Evolutionary conservation across 2,888 invertebrate genomes (phyloP), one percentile per base, ranked within the genome.

Genomic region (Biston betularia): DNA sequence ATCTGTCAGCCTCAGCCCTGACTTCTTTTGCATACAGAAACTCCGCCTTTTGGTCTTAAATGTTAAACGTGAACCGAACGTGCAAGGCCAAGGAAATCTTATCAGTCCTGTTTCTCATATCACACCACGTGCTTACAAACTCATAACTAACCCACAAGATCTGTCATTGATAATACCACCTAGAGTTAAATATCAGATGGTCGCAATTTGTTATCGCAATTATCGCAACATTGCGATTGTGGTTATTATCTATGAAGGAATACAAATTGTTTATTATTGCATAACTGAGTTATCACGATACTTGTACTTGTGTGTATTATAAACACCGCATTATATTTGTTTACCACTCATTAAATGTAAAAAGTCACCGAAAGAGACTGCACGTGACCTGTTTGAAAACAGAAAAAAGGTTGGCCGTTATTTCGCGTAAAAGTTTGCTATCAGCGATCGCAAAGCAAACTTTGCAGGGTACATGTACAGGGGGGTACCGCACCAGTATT

Each of bases 61-160:
- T 7, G 34, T 34, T 12, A 50, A 50, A 11, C 6, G 6, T 0
- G 0, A 1, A 6, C 3, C 9, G 15, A 10, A 54, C 44, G n/a
- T 34, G 38, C 55, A 55, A 55, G 55, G 45, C 44, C 55, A 55
- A 55, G 55, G 55, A 7, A 44, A 45, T 45, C 55, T 55, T 55
- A 55, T 55, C 55, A 34, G 33, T 45, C n/a, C 11, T n/a, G 55
- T 45, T 55, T 44, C 24, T 34, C 45, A 45, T 24, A 53, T 53
- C 54, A 24, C 3, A 42, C 54, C 54, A 54, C 54, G 54, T 54
- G 54, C 12, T 42, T 38, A 24, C 24, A 24, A 24, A 24, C 24
- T 24, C 7, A 24, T 9, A 34, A 49, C 12, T 12, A 49, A 49
- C 49, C 12, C n/a, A 38, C 14, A 52, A 49, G 12, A 49, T 35